A percentile compares a stretch with the other conserved stretches of the same genome.
phyloP scores from a whole-genome alignment of 2,888 invertebrate genomes.

The Hipparchia semele region DNA sequence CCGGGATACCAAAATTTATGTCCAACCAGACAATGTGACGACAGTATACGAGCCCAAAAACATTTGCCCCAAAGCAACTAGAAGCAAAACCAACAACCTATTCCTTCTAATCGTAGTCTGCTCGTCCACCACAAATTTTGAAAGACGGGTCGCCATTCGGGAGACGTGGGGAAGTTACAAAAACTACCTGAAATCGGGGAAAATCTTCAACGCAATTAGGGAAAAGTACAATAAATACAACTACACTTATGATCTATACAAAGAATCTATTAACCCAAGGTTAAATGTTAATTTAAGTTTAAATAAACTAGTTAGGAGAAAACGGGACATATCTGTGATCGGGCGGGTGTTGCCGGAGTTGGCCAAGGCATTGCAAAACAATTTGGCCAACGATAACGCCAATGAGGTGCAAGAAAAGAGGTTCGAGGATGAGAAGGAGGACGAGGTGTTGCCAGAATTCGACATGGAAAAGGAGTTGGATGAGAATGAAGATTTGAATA shows the following conservation, averaged over 20 bases:
- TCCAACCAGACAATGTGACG: constrained; percentile 87
- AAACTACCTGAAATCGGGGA: constrained; percentile 59
- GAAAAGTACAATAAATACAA: constrained; percentile 69
- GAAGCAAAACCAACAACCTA: constrained; percentile 59
- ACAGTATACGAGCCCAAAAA: constrained; percentile 84
- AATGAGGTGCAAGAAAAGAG: constrained; percentile 57
- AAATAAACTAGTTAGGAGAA: constrained; percentile 50
- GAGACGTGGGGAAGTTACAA: constrained; percentile 87
- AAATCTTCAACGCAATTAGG: constrained; percentile 54
- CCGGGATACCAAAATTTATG: constrained; percentile 87
- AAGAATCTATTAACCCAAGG: constrained; percentile 33
- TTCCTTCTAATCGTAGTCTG: constrained; percentile 89
- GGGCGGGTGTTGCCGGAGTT: constrained; percentile 63
- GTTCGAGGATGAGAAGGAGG: constrained; percentile 61
- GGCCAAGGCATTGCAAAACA: constrained; percentile 62
- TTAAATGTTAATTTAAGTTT: constrained; percentile 41
- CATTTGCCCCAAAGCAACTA: constrained; percentile 70
- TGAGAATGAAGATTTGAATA: constrained; percentile 50
- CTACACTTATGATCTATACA: constrained; percentile 63
- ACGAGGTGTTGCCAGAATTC: constrained; percentile 63
- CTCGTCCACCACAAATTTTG: constrained; percentile 87
- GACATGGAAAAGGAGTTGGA: constrained; percentile 72
- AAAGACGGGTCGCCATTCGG: constrained; percentile 86
- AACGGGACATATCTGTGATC: constrained; percentile 60
- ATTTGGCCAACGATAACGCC: constrained; percentile 50